Conservation (phyloP, 2,888 invertebrate species). For the Rhorus exstirpatorius region DNA sequence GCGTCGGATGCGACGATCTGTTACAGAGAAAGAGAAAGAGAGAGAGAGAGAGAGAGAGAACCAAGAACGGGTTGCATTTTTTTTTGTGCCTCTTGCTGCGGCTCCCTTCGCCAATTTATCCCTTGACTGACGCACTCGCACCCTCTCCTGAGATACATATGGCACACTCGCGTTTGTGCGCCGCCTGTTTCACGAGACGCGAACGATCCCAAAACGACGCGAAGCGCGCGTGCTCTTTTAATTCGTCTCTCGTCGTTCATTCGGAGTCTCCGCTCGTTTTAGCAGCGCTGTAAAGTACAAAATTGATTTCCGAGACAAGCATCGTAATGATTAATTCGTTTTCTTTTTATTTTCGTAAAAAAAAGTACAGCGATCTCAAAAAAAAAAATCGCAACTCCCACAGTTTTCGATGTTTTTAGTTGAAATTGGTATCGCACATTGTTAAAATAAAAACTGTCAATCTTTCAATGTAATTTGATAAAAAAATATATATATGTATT, state of each 20-base stretch:
- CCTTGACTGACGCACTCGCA: slow-evolving; percentile 55
- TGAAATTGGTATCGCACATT: too few relatives aligned
- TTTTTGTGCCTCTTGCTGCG: slow-evolving; percentile 49
- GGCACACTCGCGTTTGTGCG: neutral
- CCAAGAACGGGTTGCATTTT: slow-evolving; percentile 39
- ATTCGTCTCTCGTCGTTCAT: slow-evolving; percentile 14
- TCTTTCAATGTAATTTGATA: too few relatives aligned
- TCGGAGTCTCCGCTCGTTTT: neutral
- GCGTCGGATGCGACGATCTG: slow-evolving; percentile 59
- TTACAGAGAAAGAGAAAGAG: slow-evolving; percentile 20
- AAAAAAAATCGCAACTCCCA: too few relatives aligned
- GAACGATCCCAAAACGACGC: neutral
- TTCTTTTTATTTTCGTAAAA: too few relatives aligned
- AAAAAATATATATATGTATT: too few relatives aligned
- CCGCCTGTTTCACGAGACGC: neutral
- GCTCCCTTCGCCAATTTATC: slow-evolving; percentile 62
- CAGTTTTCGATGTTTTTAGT: too few relatives aligned
- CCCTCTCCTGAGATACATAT: neutral
- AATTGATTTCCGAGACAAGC: neutral
- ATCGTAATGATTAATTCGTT: too few relatives aligned
- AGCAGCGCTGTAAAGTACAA: neutral
- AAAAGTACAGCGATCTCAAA: too few relatives aligned
- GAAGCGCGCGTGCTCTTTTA: slow-evolving; percentile 5
- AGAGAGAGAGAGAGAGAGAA: slow-evolving; percentile 34
- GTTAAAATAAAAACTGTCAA: too few relatives aligned